These are phyloP conservation scores for Temnothorax rugatulus DNA, from an alignment of 2,888 invertebrate genomes.

Conservation along the genomic window DNA sequence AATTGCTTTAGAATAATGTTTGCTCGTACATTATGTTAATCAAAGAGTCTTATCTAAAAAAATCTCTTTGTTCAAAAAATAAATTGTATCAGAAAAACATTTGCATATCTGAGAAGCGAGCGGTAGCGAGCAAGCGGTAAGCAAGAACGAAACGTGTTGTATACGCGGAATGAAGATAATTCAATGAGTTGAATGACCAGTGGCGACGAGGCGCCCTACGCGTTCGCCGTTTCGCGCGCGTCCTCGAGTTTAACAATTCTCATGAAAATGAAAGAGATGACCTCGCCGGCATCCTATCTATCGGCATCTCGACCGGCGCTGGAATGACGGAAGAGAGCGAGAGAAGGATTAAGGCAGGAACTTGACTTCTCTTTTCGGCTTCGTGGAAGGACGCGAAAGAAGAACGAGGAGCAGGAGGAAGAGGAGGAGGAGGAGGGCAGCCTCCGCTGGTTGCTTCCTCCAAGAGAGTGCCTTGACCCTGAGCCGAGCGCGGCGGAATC, in stretches of 20 bases:
- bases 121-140: not conserved
- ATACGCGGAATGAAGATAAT: constrained; percentile 3
- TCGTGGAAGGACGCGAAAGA: constrained; percentile 38
- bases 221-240: constrained; percentile 26
- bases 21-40: not conserved
- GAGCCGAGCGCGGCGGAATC: constrained; percentile 60
- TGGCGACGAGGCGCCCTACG: constrained; percentile 31
- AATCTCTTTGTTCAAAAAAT: not conserved
- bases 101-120: not conserved
- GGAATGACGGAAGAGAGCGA: constrained; percentile 55
- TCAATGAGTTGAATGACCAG: constrained; percentile 39
- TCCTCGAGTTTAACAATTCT: constrained; percentile 22
- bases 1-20: not conserved
- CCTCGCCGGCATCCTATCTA: constrained; percentile 28
- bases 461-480: constrained; percentile 79
- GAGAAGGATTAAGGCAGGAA: constrained; percentile 45
- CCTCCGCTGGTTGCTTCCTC: constrained; percentile 32
- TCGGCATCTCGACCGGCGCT: constrained; percentile 27
- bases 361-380: constrained; percentile 59
- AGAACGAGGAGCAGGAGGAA: constrained; percentile 7
- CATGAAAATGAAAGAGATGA: constrained; percentile 48
- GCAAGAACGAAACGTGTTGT: constrained; percentile 19
- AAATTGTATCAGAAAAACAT: not conserved
- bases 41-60: not conserved
- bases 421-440: constrained; percentile 7